A percentile compares a stretch with the other conserved stretches of the same genome.
phyloP scores from a whole-genome alignment of 1,140 invertebrate species.

The Augochlora pura region DNA sequence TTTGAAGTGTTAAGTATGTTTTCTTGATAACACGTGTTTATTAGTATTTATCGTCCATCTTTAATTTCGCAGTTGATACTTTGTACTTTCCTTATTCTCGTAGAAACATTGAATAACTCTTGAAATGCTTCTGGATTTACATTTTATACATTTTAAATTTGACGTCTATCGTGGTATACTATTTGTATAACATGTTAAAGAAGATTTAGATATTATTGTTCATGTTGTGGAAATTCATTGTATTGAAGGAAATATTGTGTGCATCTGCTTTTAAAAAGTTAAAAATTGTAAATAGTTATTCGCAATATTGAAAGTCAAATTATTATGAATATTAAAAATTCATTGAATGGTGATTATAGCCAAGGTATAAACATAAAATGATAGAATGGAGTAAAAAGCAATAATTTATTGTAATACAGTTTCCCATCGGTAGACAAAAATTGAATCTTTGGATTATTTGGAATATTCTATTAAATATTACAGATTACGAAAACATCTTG shows the following conservation, averaged over 20 bases:
- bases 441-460: no score
- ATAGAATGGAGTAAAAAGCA: no score
- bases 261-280: neutral
- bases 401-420: no score
- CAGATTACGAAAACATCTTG: no score
- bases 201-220: neutral
- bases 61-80: neutral
- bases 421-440: no score
- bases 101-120: no score
- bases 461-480: no score
- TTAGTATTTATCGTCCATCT: neutral
- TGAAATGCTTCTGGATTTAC: neutral
- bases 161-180: neutral
- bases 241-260: neutral
- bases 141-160: neutral
- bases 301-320: neutral
- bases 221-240: neutral
- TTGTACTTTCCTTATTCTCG: neutral
- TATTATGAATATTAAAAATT: neutral
- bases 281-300: neutral
- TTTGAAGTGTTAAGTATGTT: neutral
- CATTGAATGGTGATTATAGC: no score
- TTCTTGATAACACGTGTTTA: slow-evolving; percentile 16
- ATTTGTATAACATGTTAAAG: no score
- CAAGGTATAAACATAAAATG: no score